Evolutionary conservation across 1,140 invertebrate genomes (phyloP), one percentile per base, ranked within the genome.

Genomic region (Meloidogyne chitwoodi): DNA sequence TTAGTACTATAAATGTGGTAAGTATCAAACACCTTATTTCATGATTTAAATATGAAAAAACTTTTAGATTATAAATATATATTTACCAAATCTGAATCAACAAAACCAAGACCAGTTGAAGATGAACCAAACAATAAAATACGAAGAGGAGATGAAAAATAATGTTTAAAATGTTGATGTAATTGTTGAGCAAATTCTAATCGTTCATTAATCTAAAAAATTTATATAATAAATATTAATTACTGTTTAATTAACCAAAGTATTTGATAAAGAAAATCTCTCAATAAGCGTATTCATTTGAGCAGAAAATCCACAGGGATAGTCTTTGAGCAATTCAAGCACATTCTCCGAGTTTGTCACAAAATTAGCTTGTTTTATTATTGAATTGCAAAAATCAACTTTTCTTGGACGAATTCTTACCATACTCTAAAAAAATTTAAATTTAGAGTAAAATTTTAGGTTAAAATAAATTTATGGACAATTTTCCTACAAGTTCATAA

Each of bases 71-170:
- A 29, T 34, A 77, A 38, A 16, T 12, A 10, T 34, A 31, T 38
- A 80, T 56, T 61, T 65, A 79, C 78, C 68, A 79, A 56, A 63
- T 79, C 78, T n/a, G 78, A 68, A 81, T 81, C 66, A 26, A 80
- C 44, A 44, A 81, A 75, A 11, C 70, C 78, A 24, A 79, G 66
- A 12, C 79, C 79, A 48, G 78, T 80, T 24, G 70, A 61, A 34
- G 78, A 77, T 0, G 78, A 79, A 24, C 78, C 78, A 34, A 79
- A 81, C 24, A 77, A 44, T 5, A 31, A 19, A 22, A 79, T 64
- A 26, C 12, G 29, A 61, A 79, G 14, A 11, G 27, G n/a, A 34
- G 44, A 63, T 11, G 44, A 19, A 62, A 79, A 79, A 72, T 44
- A 79, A 1, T 41, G 24, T 24, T 79, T 79, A 41, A 79, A 12